phyloP scores from a whole-genome alignment of 2,888 invertebrate genomes.

The Tromatobia lineatoria region DNA sequence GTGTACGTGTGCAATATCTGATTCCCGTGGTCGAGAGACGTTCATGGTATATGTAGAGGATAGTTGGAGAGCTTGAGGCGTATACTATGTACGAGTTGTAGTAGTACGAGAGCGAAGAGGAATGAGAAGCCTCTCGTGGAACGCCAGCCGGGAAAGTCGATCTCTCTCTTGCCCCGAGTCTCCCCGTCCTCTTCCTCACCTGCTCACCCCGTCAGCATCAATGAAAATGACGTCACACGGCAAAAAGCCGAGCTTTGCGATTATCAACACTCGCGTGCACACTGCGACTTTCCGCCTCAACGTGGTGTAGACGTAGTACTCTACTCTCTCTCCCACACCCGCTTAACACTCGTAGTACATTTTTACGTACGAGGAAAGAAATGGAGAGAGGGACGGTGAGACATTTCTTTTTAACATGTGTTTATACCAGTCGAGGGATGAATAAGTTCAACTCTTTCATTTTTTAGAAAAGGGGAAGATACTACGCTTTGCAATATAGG shows the following conservation, averaged over 20 bases:
- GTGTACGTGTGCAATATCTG: constrained; percentile 32
- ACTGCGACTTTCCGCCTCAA: constrained; percentile 48
- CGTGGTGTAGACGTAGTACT: constrained; percentile 23
- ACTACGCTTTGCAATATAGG: no score
- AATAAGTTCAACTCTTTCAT: background rate
- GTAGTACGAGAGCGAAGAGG: constrained; percentile 46
- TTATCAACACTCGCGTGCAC: constrained; percentile 79
- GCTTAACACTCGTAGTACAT: background rate
- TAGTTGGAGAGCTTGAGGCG: background rate
- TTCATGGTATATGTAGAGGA: constrained; percentile 39
- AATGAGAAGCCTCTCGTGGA: constrained; percentile 59
- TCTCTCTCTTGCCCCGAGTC: constrained; percentile 27
- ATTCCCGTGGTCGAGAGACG: constrained; percentile 20
- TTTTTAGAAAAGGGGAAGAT: background rate
- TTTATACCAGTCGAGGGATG: background rate
- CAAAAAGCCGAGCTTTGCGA: constrained; percentile 83
- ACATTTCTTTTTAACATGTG: background rate
- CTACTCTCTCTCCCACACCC: background rate
- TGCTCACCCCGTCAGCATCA: constrained; percentile 84
- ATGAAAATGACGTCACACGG: constrained; percentile 87
- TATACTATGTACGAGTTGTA: constrained; percentile 40
- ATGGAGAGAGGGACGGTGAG: background rate
- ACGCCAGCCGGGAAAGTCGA: constrained; percentile 55
- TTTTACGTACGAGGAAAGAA: constrained; percentile 1
- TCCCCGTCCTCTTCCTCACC: constrained; percentile 71